Evolutionary conservation across 2,888 invertebrate genomes (phyloP).

Genomic region (Xestia rhomboidea): DNA sequence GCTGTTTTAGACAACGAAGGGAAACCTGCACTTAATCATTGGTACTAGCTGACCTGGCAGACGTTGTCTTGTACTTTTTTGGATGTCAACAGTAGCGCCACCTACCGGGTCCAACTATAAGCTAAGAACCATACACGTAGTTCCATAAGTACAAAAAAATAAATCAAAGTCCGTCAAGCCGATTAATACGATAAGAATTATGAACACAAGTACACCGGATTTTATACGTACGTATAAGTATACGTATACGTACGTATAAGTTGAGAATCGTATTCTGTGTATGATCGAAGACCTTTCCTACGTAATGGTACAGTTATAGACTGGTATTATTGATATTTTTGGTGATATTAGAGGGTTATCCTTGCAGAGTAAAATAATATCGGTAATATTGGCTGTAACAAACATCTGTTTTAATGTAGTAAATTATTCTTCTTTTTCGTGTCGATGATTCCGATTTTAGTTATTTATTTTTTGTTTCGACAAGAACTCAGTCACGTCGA

Average conservation of each 20-base stretch:
- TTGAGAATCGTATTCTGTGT: neutral
- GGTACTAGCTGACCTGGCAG: neutral
- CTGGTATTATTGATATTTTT: neutral
- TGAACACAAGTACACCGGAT: neutral
- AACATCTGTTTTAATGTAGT: neutral
- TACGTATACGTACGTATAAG: no score
- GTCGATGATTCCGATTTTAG: no score
- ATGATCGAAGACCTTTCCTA: neutral
- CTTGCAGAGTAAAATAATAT: neutral
- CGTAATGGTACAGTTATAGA: neutral
- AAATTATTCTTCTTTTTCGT: neutral
- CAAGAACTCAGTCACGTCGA: no score
- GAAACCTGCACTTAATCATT: neutral
- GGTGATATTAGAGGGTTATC: neutral
- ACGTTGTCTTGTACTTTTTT: neutral
- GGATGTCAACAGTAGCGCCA: no score
- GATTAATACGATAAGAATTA: no score
- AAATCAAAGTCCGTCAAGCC: no score
- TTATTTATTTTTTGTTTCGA: no score
- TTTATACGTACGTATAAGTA: no score
- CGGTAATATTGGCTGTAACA: neutral
- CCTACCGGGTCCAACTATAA: no score
- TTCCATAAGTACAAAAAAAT: no score
- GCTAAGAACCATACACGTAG: no score
- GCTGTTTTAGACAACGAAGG: neutral